Base-by-base conservation (phyloP, 1,140 invertebrate genomes). In the Cyphomyrmex costatus region DNA sequence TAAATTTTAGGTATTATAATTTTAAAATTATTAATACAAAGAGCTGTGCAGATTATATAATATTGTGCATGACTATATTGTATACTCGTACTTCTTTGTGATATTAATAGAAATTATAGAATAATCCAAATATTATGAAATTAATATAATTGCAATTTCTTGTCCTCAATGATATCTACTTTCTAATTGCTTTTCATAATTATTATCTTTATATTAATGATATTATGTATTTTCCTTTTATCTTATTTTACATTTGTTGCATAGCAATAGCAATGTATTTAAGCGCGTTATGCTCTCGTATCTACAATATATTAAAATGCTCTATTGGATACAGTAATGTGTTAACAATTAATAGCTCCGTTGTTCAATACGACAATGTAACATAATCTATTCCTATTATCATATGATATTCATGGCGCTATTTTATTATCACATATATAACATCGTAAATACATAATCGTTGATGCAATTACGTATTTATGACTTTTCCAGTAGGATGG, bases 21-120 rank as follows among this genome's bases (percentile, higher is more conserved):
- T 5, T 65, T 19, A 65, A 36, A 36, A 36, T 65, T 21, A 42
- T 42, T 42, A 10, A 42, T 10, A 6, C 19, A 12, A 65, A 36
- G 19, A 65, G 5, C 1, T 36, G n/a, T 65, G 21, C 2, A 8
- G 46, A 0, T 49, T 19, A 7, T 33, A 33, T 65, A 65, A 21
- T 63, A 33, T 63, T 63, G 16, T 63, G 27, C n/a, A n/a, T 63
- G 27, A 63, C 3, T 33, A 27, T 61, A 61, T 30, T 30, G 10
- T 42, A n/a, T 65, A 65, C n/a, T n/a, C n/a, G n/a, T 36, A 65
- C 36, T 65, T 33, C 16, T 33, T 65, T 8, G 19, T 65, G 16
- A n/a, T 33, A 65, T 19, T 65, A 65, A 65, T 65, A 19, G 2
- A 65, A 65, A 65, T 65, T 65, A 36, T 10, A 36, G 19, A 65